Conservation (phyloP, 2,888 invertebrate species). For the Chromoteleia sp. region DNA sequence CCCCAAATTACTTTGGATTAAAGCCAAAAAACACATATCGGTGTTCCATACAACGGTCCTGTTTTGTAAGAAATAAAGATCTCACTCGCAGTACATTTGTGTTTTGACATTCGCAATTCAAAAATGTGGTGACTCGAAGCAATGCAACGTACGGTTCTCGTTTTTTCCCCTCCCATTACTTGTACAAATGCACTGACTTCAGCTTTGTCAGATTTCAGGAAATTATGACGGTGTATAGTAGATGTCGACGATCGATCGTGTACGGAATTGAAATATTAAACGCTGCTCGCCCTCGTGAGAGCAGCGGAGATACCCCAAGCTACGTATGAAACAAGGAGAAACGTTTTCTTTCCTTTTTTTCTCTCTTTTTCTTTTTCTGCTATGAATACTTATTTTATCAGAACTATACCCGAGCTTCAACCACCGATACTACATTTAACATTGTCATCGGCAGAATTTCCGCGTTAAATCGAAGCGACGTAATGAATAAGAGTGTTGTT, state of each 20-base stretch:
- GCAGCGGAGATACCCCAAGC: constrained; percentile 35
- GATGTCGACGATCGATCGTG: constrained; percentile 60
- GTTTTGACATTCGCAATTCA: constrained; percentile 48
- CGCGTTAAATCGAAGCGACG: neutral
- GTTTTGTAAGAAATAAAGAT: constrained; percentile 42
- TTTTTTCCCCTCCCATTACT: constrained; percentile 22
- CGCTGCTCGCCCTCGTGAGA: constrained; percentile 52
- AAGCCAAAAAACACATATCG: constrained; percentile 54
- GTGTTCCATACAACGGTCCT: constrained; percentile 40
- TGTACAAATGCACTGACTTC: constrained; percentile 33
- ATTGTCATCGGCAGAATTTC: constrained; percentile 28
- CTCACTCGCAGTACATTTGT: constrained; percentile 43
- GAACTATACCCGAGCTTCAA: constrained; percentile 12
- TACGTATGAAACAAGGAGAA: constrained; percentile 30
- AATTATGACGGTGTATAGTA: constrained; percentile 60
- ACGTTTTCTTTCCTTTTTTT: neutral
- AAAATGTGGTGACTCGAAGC: constrained; percentile 23
- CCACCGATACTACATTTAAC: constrained; percentile 18
- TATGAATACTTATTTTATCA: constrained; percentile 30
- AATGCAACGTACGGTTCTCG: neutral
- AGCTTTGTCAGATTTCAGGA: constrained; percentile 61
- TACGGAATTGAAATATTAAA: constrained; percentile 68
- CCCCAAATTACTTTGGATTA: constrained; percentile 61
- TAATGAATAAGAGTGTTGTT: constrained; percentile 5
- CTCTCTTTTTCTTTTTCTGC: neutral